Base-by-base conservation (phyloP, 2,797 vertebrate genomes). In the Fundulus diaphanus region DNA sequence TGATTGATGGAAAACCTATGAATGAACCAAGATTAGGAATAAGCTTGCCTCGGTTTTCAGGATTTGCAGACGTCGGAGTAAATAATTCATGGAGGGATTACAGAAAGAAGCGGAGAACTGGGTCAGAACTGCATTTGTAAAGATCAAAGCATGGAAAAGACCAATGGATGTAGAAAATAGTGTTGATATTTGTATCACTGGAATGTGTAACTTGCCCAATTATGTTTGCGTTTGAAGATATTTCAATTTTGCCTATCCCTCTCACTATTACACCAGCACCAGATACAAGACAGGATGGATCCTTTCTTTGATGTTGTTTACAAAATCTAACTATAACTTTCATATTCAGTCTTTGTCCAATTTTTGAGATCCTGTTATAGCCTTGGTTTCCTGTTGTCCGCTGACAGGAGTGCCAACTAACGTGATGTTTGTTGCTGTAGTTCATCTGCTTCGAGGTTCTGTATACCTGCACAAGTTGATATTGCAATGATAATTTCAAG, bases 61-160 rank as follows among this genome's bases (percentile, higher is more conserved):
- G 72, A 76, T 13, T 84, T 40, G 65, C 56, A 42, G 70, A 81
- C 79, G 68, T 86, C 74, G 24, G 63, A 65, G 72, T 92, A 81
- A 92, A 92, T 90, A 83, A 89, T 92, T 88, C 31, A 89, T 82
- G 70, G 35, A 48, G 48, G 75, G 72, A 87, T 86, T 81, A 81
- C 37, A 81, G 74, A 79, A 24, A 51, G 78, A 76, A 70, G 72
- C 68, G 52, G 44, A 85, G 73, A 91, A 90, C 73, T 91, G 82
- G 87, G 87, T 90, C 90, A 92, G 84, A 83, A 72, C 82, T 80
- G 52, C 77, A 72, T 80, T 75, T 83, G 54, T 31, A 31, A 73
- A 77, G 72, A 85, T 83, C 68, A 80, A 52, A 78, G 73, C 31
- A 66, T 73, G 54, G 33, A 3, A 63, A 49, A 71, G 56, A 69